These are phyloP conservation scores for Camelus bactrianus DNA, from an alignment of 2,113 vertebrate genomes.

Conservation along the genomic window DNA sequence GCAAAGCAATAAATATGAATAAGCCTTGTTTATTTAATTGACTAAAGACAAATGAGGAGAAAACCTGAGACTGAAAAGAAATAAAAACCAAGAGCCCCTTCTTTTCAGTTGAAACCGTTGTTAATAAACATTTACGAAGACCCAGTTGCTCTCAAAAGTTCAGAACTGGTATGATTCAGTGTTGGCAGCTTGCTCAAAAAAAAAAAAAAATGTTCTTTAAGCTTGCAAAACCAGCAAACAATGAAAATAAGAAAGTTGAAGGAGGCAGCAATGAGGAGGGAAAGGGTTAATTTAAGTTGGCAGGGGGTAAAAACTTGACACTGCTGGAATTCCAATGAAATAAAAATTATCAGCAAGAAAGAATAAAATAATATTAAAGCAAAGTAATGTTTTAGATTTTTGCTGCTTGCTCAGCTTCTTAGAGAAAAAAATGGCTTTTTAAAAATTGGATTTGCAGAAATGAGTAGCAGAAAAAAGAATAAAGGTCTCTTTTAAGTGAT, in stretches of 20 bases:
- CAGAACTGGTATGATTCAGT: not conserved
- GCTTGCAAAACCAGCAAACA: not conserved
- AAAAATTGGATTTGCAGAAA: slow-evolving; percentile 29
- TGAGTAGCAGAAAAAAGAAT: not conserved
- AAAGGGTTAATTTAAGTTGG: not conserved
- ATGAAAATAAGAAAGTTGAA: not conserved
- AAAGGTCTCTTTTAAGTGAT: not conserved
- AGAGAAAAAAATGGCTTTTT: not conserved
- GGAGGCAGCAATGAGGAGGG: not conserved
- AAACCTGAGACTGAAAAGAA: not conserved
- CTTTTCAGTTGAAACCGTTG: not conserved
- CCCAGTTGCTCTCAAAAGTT: not conserved
- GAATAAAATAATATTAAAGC: slow-evolving; percentile 18
- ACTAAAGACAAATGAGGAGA: not conserved
- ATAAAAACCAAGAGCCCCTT: not conserved
- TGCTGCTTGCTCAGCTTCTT: not conserved
- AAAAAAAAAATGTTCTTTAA: not conserved
- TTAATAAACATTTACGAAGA: slow-evolving; percentile 28
- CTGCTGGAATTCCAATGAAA: not conserved
- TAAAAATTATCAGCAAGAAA: slow-evolving; percentile 49
- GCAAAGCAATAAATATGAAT: slow-evolving; percentile 37
- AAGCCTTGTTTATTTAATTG: slow-evolving; percentile 17
- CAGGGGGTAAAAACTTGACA: not conserved
- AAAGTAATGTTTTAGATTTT: not conserved
- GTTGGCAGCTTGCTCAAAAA: not conserved